phyloP scores from a whole-genome alignment of 2,888 invertebrate genomes.

The Salticus scenicus region DNA sequence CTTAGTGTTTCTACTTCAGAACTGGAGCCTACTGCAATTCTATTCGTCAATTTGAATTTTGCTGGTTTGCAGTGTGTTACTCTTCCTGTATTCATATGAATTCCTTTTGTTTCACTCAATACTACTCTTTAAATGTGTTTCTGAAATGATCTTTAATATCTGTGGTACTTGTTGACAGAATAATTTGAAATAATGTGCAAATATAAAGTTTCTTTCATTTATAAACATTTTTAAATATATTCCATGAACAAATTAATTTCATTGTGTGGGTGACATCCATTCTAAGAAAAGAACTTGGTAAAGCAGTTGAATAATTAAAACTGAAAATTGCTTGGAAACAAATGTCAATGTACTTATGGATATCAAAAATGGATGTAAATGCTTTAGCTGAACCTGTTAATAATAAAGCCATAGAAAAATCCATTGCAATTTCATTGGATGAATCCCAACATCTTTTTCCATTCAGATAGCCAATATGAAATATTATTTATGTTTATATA shows the following conservation, averaged over 20 bases:
- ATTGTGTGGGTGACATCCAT: neutral
- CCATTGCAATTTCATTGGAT: neutral
- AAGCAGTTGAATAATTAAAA: neutral
- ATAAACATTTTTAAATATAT: neutral
- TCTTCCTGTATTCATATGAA: neutral
- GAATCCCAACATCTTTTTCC: neutral
- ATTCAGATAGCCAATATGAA: no score
- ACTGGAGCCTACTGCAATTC: neutral
- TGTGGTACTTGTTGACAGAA: neutral
- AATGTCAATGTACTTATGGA: neutral
- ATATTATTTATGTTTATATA: no score
- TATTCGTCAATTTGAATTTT: neutral
- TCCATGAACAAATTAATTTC: neutral
- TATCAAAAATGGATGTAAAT: neutral
- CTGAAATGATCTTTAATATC: neutral
- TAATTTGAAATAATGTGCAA: no score
- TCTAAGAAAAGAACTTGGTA: neutral
- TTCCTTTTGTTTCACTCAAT: neutral
- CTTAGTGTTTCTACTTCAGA: neutral
- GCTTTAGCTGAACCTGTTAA: no score
- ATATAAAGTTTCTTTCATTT: neutral
- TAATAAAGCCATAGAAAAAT: neutral
- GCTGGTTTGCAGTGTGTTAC: neutral
- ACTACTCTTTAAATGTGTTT: neutral
- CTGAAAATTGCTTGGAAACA: neutral